Conservation (phyloP, 1,140 invertebrate genomes). For the Aricia agestis region DNA sequence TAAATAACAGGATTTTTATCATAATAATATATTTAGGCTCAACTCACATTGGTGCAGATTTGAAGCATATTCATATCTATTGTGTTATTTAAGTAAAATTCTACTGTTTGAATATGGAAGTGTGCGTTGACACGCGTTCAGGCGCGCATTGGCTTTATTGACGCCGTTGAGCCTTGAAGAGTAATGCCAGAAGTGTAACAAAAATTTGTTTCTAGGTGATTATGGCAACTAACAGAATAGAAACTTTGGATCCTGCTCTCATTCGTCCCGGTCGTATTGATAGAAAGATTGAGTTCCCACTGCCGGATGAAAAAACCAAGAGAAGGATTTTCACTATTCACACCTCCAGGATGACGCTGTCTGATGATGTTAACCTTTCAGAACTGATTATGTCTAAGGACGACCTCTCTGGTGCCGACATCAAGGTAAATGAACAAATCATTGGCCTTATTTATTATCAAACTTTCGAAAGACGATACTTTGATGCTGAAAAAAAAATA, state of each 20-base stretch:
- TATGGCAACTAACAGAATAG: conserved; percentile 99
- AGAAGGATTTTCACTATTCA: conserved; percentile 98
- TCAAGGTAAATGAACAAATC: conserved; percentile 78
- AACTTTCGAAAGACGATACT: too few relatives aligned
- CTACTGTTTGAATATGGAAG: too few relatives aligned
- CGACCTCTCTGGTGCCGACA: conserved; percentile 98
- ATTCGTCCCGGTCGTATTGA: conserved; percentile 99
- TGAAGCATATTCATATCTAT: too few relatives aligned
- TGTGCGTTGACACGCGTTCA: too few relatives aligned
- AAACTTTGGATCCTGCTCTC: conserved; percentile 98
- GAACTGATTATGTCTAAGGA: conserved; percentile 99
- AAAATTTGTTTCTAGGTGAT: conserved; percentile 83
- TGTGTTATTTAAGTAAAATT: too few relatives aligned
- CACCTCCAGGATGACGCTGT: conserved; percentile 97
- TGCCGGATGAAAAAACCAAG: conserved; percentile 99
- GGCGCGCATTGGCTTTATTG: too few relatives aligned
- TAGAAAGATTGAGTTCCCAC: conserved; percentile 99
- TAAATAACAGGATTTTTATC: not conserved
- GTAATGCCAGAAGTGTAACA: not conserved
- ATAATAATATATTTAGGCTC: not conserved
- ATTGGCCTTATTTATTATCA: too few relatives aligned
- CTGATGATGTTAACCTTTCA: conserved; percentile 97
- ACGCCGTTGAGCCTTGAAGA: too few relatives aligned
- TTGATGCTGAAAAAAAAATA: not conserved
- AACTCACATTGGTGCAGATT: too few relatives aligned